A percentile compares a stretch with the other conserved stretches of the same genome.
Conservation (phyloP, 2,888 invertebrate genomes). For the Capitulum mitella region DNA sequence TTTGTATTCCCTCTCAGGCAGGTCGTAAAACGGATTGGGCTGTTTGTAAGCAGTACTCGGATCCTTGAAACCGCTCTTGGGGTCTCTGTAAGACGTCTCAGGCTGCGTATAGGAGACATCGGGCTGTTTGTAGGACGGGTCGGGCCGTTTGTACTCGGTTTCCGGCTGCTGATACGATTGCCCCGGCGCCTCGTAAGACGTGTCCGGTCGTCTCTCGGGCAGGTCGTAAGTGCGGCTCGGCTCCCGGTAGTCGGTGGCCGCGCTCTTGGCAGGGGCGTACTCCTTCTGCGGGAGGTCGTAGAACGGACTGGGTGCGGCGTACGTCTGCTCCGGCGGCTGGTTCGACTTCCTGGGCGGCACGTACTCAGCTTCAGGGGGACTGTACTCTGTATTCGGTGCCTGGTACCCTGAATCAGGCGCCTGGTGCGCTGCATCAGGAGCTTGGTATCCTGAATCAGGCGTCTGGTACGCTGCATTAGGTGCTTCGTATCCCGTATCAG, state of each 20-base stretch:
- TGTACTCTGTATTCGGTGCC: not conserved
- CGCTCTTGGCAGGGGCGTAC: not conserved
- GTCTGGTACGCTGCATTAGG: not conserved
- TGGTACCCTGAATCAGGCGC: too few relatives aligned
- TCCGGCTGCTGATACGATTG: not conserved
- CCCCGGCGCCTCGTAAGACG: not conserved
- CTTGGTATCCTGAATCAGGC: not conserved
- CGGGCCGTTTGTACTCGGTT: not conserved
- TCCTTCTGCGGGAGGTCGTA: conserved; percentile 10
- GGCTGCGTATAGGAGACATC: not conserved
- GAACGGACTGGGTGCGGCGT: not conserved
- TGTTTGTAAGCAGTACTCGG: not conserved
- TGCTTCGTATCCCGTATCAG: not conserved
- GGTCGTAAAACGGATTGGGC: not conserved
- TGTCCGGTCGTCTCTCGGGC: not conserved
- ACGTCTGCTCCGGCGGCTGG: not conserved
- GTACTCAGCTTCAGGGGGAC: not conserved
- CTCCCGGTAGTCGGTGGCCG: not conserved
- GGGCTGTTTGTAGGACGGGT: not conserved
- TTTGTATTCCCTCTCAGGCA: not conserved
- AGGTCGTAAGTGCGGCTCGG: not conserved
- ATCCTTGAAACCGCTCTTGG: not conserved
- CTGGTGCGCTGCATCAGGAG: too few relatives aligned
- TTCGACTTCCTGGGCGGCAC: not conserved
- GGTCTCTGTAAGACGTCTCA: not conserved